Evolutionary conservation across 2,797 vertebrate genomes (phyloP), one percentile per base, ranked within the genome.

Genomic region (Fistularia commersonii): DNA sequence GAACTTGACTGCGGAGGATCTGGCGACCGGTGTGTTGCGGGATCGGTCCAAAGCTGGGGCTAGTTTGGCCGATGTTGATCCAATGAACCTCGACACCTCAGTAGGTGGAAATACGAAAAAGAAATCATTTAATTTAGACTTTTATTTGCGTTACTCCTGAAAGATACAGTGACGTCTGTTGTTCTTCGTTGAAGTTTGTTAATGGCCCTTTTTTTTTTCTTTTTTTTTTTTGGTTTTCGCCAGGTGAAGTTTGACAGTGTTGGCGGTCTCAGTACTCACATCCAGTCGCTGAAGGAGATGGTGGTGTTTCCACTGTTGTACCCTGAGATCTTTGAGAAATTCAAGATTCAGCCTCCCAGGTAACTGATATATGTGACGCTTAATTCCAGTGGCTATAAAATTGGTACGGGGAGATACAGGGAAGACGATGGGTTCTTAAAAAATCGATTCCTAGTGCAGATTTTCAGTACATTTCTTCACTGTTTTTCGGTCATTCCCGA

Each of bases 321-420:
- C 74, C 96, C 97, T 11, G 97, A 99, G 86, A 88, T 99, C 74
- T 99, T 99, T 90, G 96, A 99, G 82, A 97, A 90, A 85, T 99
- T 98, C 81, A 99, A 95, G 90, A 99, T 99, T 71, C 97, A 99
- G 57, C 97, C 97, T 68, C 97, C 97, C 69, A 94, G 97, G 97
- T 99, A 81, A 75, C 90, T 14, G 12, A 15, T 3, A 11, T n/a
- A n/a, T n/a, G n/a, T n/a, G 33, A 32, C 1, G 12, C 13, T 32
- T 39, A 12, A 9, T 33, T 44, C 0, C 31, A 32, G 8, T 12
- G 12, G 9, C 11, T 31, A 23, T 23, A 8, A 14, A 15, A 8
- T n/a, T 40, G 38, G 7, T 31, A n/a, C 15, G 11, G 2, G n/a
- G n/a, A n/a, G n/a, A n/a, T n/a, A n/a, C n/a, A n/a, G n/a, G n/a